These are phyloP conservation scores for Cantharis flavilabris DNA, from an alignment of 2,888 invertebrate genomes.

Conservation along the genomic window DNA sequence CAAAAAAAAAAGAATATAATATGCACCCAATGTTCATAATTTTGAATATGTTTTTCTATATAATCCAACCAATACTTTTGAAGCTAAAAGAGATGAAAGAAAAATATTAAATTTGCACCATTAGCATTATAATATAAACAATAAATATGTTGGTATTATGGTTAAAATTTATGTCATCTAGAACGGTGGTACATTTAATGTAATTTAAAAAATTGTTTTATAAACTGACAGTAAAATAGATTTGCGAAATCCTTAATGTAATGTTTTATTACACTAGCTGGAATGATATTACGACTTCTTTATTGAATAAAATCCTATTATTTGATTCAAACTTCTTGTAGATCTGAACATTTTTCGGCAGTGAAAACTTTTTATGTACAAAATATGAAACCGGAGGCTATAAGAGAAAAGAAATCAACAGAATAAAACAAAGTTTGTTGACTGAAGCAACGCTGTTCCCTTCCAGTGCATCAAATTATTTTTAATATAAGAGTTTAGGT, in stretches of 20 bases:
- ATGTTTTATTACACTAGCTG: slow-evolving; percentile 23
- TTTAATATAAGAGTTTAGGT: slow-evolving; percentile 27
- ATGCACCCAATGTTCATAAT: too few species aligned
- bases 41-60: too few species aligned
- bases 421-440: slow-evolving; percentile 30
- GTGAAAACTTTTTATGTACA: slow-evolving; percentile 26
- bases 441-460: slow-evolving; percentile 21
- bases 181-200: background rate
- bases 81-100: too few species aligned
- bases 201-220: slow-evolving; percentile 11
- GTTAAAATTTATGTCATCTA: background rate
- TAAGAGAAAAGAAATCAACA: slow-evolving; percentile 23
- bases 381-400: slow-evolving; percentile 24
- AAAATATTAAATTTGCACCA: too few species aligned
- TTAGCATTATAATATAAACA: too few species aligned
- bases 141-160: background rate
- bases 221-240: slow-evolving; percentile 29
- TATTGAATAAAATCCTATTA: slow-evolving; percentile 25
- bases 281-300: slow-evolving; percentile 21
- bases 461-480: slow-evolving; percentile 21
- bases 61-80: too few species aligned
- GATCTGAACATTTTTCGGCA: slow-evolving; percentile 13
- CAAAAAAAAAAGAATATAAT: too few species aligned
- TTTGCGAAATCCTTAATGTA: slow-evolving; percentile 22
- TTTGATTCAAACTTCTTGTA: slow-evolving; percentile 13